Percentiles rank a stretch among this genome's conserved stretches.
phyloP scores from a whole-genome alignment of 1,140 invertebrate species.

The Phocides pigmalion region DNA sequence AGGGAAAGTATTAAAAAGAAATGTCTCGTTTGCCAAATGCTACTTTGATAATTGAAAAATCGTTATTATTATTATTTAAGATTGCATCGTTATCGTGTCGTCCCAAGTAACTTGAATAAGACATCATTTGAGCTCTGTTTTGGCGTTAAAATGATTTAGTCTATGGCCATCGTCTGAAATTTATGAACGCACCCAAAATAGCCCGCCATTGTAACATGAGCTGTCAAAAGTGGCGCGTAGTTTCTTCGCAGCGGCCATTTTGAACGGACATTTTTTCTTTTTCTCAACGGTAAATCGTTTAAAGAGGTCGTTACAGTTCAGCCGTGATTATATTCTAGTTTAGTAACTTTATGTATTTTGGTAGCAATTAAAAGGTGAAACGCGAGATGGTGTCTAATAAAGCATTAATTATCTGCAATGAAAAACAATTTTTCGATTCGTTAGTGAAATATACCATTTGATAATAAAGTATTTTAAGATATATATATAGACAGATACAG shows the following conservation, averaged over 20 bases:
- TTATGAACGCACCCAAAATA: conserved; percentile 65
- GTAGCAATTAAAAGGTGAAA: conserved; percentile 60
- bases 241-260: conserved; percentile 10
- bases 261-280: conserved; percentile 32
- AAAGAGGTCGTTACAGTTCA: conserved; percentile 51
- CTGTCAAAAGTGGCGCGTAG: conserved; percentile 32
- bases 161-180: conserved; percentile 55
- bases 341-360: conserved; percentile 51
- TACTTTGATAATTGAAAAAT: too few species aligned
- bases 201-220: conserved; percentile 41
- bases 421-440: conserved; percentile 39
- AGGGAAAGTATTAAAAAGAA: too few species aligned
- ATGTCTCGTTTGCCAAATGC: too few species aligned
- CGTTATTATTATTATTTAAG: background rate
- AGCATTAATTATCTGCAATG: conserved; percentile 46
- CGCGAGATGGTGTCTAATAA: conserved; percentile 35
- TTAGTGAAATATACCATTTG: background rate
- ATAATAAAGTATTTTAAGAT: too few species aligned
- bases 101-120: conserved; percentile 32
- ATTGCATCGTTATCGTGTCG: conserved; percentile 39
- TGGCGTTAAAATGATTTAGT: conserved; percentile 73
- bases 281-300: conserved; percentile 50
- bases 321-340: conserved; percentile 45
- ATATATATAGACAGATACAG: too few species aligned
- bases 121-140: conserved; percentile 59